Percentiles rank a stretch among this genome's conserved stretches.
Conservation (phyloP, 2,113 vertebrate genomes). For the Phalacrocorax pelagicus region DNA sequence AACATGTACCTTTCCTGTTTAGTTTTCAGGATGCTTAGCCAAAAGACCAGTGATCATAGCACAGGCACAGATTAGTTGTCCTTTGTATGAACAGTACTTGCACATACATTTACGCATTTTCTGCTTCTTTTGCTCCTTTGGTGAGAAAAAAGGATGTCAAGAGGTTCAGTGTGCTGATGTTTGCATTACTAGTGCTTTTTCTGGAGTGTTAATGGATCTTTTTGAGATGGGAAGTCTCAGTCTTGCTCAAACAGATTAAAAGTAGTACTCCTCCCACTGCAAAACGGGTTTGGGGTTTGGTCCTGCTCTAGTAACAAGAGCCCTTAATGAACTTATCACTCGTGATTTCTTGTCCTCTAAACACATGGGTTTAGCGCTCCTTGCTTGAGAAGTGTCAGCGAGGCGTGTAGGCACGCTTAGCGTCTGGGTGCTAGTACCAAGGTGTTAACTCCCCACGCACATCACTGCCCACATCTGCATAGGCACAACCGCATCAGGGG, state of each 20-base stretch:
- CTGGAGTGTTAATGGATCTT: not conserved
- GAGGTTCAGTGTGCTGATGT: not conserved
- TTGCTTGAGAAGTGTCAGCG: no score
- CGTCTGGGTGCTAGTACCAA: not conserved
- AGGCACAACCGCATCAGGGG: not conserved
- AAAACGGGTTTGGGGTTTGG: not conserved
- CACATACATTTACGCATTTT: not conserved
- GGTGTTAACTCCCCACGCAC: not conserved
- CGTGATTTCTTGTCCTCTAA: not conserved
- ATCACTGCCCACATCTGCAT: not conserved
- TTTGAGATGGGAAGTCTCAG: not conserved
- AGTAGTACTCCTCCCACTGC: not conserved
- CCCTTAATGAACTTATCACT: not conserved
- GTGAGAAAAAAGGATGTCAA: not conserved
- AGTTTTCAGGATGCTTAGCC: not conserved
- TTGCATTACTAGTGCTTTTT: slow-evolving; percentile 21
- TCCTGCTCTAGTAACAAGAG: not conserved
- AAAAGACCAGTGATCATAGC: not conserved
- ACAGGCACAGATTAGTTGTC: not conserved
- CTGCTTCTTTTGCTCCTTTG: not conserved
- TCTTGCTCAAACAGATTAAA: not conserved
- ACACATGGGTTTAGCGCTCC: not conserved
- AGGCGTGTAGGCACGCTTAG: not conserved
- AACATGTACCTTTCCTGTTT: not conserved
- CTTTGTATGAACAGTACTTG: not conserved